Conservation (phyloP, 2,888 invertebrate species). For the Torymus tubicola region DNA sequence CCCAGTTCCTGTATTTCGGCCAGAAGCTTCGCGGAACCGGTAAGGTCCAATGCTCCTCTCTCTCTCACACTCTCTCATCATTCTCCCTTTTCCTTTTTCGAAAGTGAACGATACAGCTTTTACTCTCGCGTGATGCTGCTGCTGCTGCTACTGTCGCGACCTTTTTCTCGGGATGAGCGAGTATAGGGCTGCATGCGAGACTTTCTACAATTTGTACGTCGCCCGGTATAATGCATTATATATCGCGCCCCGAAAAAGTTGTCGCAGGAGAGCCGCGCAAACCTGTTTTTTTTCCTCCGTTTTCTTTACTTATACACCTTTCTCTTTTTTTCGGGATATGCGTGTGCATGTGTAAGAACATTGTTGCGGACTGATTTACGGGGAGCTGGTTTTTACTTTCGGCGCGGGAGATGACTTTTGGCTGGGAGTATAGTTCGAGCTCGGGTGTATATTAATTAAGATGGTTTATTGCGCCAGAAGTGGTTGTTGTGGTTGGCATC, state of each 20-base stretch:
- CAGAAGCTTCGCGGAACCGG: constrained; percentile 78
- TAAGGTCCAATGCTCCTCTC: constrained; percentile 18
- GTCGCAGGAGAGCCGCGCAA: no score
- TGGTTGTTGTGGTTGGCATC: no score
- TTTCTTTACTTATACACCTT: no score
- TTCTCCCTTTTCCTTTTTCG: constrained; percentile 51
- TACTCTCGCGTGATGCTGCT: constrained; percentile 34
- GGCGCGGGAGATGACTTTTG: no score
- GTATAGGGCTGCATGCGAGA: background rate
- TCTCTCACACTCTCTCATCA: background rate
- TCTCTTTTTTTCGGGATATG: no score
- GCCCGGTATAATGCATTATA: constrained; percentile 11
- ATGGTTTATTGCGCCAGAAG: no score
- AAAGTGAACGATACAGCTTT: constrained; percentile 42
- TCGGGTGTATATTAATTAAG: no score
- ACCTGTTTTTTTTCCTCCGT: no score
- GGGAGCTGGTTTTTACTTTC: no score
- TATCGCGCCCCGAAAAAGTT: background rate
- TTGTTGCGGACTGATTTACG: no score
- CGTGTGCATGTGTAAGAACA: no score
- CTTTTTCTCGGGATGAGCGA: background rate
- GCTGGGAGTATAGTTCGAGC: no score
- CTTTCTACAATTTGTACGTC: constrained; percentile 39
- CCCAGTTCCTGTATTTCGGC: constrained; percentile 85
- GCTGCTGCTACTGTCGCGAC: constrained; percentile 8